Evolutionary conservation across 2,888 invertebrate genomes (phyloP).

Genomic region (Linnaemya vulpina): DNA sequence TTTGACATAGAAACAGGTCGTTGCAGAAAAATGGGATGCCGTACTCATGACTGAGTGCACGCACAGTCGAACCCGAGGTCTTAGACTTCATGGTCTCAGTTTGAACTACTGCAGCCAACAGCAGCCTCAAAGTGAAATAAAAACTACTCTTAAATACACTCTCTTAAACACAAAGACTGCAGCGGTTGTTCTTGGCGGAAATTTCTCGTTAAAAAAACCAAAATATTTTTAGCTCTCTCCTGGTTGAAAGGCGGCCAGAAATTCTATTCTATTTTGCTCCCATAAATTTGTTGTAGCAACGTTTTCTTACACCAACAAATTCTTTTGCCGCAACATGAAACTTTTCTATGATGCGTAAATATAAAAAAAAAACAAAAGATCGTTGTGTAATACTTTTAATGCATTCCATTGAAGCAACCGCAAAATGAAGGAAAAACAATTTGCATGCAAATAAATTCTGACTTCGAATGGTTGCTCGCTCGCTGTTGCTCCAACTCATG

Average conservation of each 20-base stretch:
- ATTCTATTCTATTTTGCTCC: background rate
- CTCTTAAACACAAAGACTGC: too few relatives aligned
- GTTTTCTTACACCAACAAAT: background rate
- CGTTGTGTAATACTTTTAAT: slow-evolving; percentile 14
- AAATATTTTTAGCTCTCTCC: too few relatives aligned
- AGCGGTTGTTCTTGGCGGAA: too few relatives aligned
- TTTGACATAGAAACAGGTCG: too few relatives aligned
- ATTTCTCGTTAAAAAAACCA: too few relatives aligned
- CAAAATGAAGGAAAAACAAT: slow-evolving; percentile 11
- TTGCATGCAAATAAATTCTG: slow-evolving; percentile 49
- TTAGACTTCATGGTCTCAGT: too few relatives aligned
- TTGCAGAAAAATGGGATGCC: too few relatives aligned
- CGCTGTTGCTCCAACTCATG: slow-evolving; percentile 22
- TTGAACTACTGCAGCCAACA: too few relatives aligned
- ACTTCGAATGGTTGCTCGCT: slow-evolving; percentile 26
- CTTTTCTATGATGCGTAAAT: background rate
- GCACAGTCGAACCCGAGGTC: too few relatives aligned
- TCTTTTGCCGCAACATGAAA: background rate
- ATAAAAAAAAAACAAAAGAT: background rate
- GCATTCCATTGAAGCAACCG: background rate
- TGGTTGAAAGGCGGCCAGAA: background rate
- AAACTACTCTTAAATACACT: too few relatives aligned
- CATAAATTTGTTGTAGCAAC: background rate
- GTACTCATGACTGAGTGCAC: too few relatives aligned
- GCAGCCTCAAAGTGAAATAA: too few relatives aligned